phyloP scores from a whole-genome alignment of 2,888 invertebrate genomes.

The Lamproptera curius region DNA sequence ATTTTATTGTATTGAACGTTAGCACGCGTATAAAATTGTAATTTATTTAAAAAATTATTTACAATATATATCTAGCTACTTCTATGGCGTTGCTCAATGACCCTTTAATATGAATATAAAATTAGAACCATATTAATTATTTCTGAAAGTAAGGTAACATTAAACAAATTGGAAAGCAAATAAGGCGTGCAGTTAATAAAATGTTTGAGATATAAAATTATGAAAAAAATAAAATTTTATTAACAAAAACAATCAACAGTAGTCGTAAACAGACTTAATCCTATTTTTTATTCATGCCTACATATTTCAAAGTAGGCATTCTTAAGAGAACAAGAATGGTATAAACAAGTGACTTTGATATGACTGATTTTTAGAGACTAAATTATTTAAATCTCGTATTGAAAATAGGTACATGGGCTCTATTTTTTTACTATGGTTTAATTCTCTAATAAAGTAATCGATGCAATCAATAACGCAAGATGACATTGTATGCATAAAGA shows the following conservation, averaged over 20 bases:
- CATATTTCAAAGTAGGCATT: constrained; percentile 2
- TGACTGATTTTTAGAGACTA: constrained; percentile 16
- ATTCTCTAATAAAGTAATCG: too few relatives aligned
- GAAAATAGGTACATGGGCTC: background rate
- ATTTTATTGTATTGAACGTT: constrained; percentile 41
- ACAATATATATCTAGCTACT: constrained; percentile 59
- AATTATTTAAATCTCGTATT: background rate
- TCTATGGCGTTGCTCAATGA: constrained; percentile 52
- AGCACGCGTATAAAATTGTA: constrained; percentile 62
- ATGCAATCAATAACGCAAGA: too few relatives aligned
- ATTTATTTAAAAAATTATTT: constrained; percentile 55
- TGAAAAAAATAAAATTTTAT: constrained; percentile 1
- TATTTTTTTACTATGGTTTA: too few relatives aligned
- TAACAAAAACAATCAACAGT: constrained; percentile 14
- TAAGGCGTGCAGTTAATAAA: too few relatives aligned
- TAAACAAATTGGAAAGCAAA: too few relatives aligned
- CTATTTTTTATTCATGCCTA: constrained; percentile 6
- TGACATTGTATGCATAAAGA: too few relatives aligned
- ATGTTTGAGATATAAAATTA: too few relatives aligned
- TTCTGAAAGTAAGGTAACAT: background rate
- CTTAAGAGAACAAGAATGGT: constrained; percentile 10
- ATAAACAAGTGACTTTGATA: constrained; percentile 16
- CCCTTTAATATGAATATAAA: constrained; percentile 39
- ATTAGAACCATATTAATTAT: constrained; percentile 35
- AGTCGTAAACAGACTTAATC: too few relatives aligned